A percentile compares a stretch with the other conserved stretches of the same genome.
Conservation (phyloP, 2,888 invertebrate genomes). For the Taenaris catops region DNA sequence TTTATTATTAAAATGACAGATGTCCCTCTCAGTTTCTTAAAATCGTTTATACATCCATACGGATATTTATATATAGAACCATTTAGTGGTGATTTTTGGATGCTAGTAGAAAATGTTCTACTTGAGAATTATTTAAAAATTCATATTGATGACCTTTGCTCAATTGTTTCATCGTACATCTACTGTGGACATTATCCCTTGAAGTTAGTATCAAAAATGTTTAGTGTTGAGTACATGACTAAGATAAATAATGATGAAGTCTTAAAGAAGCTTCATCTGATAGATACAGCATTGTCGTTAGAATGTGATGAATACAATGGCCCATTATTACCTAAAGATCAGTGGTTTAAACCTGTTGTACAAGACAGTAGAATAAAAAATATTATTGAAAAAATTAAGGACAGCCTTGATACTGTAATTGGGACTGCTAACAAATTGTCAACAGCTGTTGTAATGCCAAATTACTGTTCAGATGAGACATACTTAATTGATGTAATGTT, state of each 20-base stretch:
- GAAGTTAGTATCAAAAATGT: slow-evolving; percentile 78
- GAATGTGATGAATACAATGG: slow-evolving; percentile 81
- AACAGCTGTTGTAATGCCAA: slow-evolving; percentile 69
- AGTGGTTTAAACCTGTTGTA: slow-evolving; percentile 66
- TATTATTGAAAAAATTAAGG: slow-evolving; percentile 63
- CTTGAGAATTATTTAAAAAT: slow-evolving; percentile 78
- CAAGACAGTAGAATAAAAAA: slow-evolving; percentile 76
- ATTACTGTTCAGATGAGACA: slow-evolving; percentile 76
- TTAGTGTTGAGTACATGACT: slow-evolving; percentile 81
- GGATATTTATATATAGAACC: slow-evolving; percentile 82
- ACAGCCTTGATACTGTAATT: slow-evolving; percentile 55
- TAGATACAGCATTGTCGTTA: slow-evolving; percentile 82
- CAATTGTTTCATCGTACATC: slow-evolving; percentile 82
- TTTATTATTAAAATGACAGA: slow-evolving; percentile 64
- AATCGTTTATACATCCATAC: slow-evolving; percentile 79
- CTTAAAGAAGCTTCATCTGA: slow-evolving; percentile 77
- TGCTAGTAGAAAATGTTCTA: slow-evolving; percentile 71
- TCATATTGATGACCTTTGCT: slow-evolving; percentile 75
- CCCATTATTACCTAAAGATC: slow-evolving; percentile 77
- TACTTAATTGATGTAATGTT: slow-evolving; percentile 82
- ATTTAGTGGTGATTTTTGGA: slow-evolving; percentile 76
- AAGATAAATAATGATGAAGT: slow-evolving; percentile 64
- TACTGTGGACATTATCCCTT: slow-evolving; percentile 82
- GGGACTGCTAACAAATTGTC: slow-evolving; percentile 69
- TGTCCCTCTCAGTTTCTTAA: slow-evolving; percentile 75